These are phyloP conservation scores for Ochropacha duplaris DNA, from an alignment of 2,888 invertebrate genomes.

Conservation along the genomic window DNA sequence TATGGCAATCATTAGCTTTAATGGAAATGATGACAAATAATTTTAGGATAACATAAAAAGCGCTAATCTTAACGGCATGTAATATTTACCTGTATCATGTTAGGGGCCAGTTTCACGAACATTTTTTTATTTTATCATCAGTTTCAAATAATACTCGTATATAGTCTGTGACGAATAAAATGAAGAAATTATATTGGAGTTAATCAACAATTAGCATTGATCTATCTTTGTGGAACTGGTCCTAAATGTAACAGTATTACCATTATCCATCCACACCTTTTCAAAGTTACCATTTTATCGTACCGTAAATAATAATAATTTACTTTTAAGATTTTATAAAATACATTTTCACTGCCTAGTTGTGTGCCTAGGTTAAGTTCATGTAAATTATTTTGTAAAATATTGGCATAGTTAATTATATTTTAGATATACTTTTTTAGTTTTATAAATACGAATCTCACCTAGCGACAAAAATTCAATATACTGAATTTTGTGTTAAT, in stretches of 20 bases:
- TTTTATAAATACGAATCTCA: constrained; percentile 56
- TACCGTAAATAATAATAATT: constrained; percentile 16
- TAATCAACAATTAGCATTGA: not conserved
- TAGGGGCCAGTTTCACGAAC: too few species aligned
- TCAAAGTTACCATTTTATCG: constrained; percentile 50
- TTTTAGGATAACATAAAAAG: not conserved
- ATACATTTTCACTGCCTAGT: constrained; percentile 62
- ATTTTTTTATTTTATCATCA: not conserved
- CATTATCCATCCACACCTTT: constrained; percentile 28
- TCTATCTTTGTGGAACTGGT: not conserved
- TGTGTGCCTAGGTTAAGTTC: constrained; percentile 23
- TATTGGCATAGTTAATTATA: constrained; percentile 51
- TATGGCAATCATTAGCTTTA: constrained; percentile 73
- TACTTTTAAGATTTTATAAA: constrained; percentile 19
- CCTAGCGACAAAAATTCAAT: constrained; percentile 53
- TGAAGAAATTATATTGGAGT: not conserved
- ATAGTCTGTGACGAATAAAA: not conserved
- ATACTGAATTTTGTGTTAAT: constrained; percentile 44
- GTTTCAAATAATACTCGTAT: not conserved
- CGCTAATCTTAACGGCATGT: not conserved
- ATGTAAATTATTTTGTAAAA: constrained; percentile 74
- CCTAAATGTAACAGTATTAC: constrained; percentile 22
- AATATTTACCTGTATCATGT: not conserved
- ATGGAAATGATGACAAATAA: constrained; percentile 19
- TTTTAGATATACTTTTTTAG: constrained; percentile 43